Conservation (phyloP, 2,797 vertebrate genomes). For the Sebastolobus altivelis region DNA sequence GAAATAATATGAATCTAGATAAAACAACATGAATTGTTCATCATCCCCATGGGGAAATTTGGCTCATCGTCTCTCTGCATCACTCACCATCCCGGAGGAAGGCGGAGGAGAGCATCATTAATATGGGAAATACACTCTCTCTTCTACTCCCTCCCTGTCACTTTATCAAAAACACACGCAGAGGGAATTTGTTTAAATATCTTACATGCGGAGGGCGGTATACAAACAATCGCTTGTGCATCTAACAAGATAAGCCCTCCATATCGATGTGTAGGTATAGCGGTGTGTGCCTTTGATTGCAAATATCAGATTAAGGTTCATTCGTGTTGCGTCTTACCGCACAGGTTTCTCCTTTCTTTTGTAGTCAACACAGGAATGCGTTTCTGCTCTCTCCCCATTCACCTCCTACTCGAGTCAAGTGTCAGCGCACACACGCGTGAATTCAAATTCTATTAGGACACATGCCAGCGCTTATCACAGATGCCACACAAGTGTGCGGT, state of each 20-base stretch:
- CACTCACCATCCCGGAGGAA: constrained; percentile 48
- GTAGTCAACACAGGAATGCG: constrained; percentile 15
- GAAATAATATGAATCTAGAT: constrained; percentile 50
- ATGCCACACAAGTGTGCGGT: not conserved
- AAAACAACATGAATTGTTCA: constrained; percentile 55
- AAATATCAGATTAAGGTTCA: constrained; percentile 36
- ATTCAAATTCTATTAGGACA: constrained; percentile 53
- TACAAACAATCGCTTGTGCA: constrained; percentile 30
- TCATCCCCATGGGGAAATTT: constrained; percentile 41
- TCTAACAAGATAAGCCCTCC: constrained; percentile 54
- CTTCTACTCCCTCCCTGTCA: constrained; percentile 25
- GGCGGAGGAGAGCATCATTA: constrained; percentile 30
- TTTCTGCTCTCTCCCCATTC: constrained; percentile 20
- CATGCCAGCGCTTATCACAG: constrained; percentile 38
- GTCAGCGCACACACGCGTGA: constrained; percentile 22
- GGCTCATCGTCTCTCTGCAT: constrained; percentile 49
- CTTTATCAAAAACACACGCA: constrained; percentile 19
- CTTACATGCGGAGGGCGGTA: not conserved
- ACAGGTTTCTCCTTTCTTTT: constrained; percentile 30
- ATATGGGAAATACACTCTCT: constrained; percentile 19
- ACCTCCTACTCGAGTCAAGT: constrained; percentile 39
- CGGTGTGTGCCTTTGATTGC: constrained; percentile 39
- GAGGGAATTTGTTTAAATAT: not conserved
- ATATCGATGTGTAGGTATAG: constrained; percentile 1
- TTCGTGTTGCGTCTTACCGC: constrained; percentile 18